A percentile compares a stretch with the other conserved stretches of the same genome.
These are phyloP conservation scores for Nestor notabilis DNA, from an alignment of 2,113 vertebrate species.

Conservation along the genomic window DNA sequence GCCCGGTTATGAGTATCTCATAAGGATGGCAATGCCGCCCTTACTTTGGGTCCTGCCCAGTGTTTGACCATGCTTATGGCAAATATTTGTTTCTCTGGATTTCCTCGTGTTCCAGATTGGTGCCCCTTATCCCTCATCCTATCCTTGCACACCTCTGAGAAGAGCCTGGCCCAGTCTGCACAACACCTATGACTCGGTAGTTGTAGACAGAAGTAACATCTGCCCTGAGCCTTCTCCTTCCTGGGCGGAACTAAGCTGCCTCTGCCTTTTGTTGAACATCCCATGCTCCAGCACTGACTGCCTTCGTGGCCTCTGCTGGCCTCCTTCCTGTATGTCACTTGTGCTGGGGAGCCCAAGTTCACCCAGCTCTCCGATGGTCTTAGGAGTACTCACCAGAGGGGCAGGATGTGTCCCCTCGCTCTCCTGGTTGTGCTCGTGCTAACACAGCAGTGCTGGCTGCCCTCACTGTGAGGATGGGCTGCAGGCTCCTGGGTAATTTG, in stretches of 20 bases:
- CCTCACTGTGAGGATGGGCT: background rate
- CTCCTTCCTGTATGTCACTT: background rate
- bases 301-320: background rate
- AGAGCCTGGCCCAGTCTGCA: background rate
- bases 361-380: background rate
- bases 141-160: rapidly evolving
- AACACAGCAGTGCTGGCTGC: rapidly evolving
- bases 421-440: background rate
- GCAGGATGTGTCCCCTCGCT: rapidly evolving
- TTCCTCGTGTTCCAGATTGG: background rate
- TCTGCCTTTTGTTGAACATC: background rate
- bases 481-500: background rate
- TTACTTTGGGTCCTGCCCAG: background rate
- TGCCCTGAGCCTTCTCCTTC: background rate
- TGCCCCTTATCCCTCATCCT: background rate
- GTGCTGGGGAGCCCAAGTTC: background rate
- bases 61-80: background rate
- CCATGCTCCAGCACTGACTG: background rate
- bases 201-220: background rate
- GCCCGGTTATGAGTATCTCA: rapidly evolving
- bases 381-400: background rate
- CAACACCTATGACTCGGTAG: background rate
- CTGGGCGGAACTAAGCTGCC: rapidly evolving
- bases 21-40: background rate
- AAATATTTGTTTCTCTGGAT: background rate